A percentile compares a stretch with the other conserved stretches of the same genome.
Evolutionary conservation across 2,888 invertebrate species (phyloP).

Genomic region (Argyra leucocephala): DNA sequence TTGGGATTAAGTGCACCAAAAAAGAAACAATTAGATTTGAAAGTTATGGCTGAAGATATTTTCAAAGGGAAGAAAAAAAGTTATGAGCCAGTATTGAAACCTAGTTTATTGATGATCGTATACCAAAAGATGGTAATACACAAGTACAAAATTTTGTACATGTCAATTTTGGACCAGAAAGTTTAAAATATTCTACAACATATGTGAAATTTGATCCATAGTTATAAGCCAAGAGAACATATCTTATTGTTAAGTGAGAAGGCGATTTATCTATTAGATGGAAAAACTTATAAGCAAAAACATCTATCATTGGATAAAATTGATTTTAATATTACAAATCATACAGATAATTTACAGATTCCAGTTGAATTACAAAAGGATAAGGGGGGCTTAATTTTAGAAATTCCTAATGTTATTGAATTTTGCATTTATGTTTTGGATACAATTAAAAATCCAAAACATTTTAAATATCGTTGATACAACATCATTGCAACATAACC

Average conservation of each 20-base stretch:
- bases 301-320: constrained; percentile 70
- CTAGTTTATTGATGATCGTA: constrained; percentile 61
- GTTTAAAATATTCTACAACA: constrained; percentile 61
- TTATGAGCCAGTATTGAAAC: constrained; percentile 61
- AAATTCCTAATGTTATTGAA: constrained; percentile 73
- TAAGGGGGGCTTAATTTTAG: constrained; percentile 81
- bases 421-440: constrained; percentile 72
- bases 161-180: constrained; percentile 59
- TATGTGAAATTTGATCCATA: constrained; percentile 85
- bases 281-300: constrained; percentile 67
- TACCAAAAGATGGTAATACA: constrained; percentile 53
- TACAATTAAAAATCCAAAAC: constrained; percentile 61
- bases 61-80: constrained; percentile 79
- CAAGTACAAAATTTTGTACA: constrained; percentile 56
- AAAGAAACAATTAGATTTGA: constrained; percentile 71
- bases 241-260: constrained; percentile 67
- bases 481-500: constrained; percentile 72
- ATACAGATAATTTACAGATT: constrained; percentile 71
- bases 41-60: constrained; percentile 73
- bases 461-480: constrained; percentile 67
- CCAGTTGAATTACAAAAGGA: constrained; percentile 74
- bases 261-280: constrained; percentile 69
- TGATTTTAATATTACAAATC: constrained; percentile 66
- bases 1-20: constrained; percentile 55
- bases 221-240: constrained; percentile 78